phyloP scores from a whole-genome alignment of 1,140 invertebrate species.

The Diabrotica virgifera region DNA sequence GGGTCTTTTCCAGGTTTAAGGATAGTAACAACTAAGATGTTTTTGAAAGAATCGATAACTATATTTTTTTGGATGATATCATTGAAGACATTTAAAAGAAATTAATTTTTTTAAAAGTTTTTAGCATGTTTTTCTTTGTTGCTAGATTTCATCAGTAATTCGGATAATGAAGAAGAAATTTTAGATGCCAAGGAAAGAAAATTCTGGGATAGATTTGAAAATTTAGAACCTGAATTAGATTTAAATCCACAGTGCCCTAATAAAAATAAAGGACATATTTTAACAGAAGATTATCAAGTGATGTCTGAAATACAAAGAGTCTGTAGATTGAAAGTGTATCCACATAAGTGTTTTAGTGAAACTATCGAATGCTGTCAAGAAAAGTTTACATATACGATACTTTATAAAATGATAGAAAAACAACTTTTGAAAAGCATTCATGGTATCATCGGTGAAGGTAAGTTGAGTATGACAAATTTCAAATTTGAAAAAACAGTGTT shows the following conservation, averaged over 20 bases:
- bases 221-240: constrained; percentile 67
- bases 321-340: constrained; percentile 81
- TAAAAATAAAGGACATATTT: constrained; percentile 73
- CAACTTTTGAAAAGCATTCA: constrained; percentile 73
- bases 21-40: no score
- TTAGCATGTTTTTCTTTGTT: constrained; percentile 23
- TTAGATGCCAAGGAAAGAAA: constrained; percentile 56
- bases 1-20: no score
- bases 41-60: no score
- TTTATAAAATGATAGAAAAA: constrained; percentile 83
- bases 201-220: constrained; percentile 79
- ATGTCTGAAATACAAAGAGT: constrained; percentile 84
- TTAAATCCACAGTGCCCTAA: constrained; percentile 76
- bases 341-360: constrained; percentile 79
- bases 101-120: no score
- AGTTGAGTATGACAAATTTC: neutral
- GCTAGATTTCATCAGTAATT: constrained; percentile 57
- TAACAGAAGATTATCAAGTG: constrained; percentile 91
- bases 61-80: no score
- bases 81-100: no score
- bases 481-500: no score
- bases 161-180: constrained; percentile 51
- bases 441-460: constrained; percentile 76
- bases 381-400: constrained; percentile 69
- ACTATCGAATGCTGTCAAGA: constrained; percentile 82